phyloP scores from a whole-genome alignment of 1,140 invertebrate species.

The Argopecten irradians region DNA sequence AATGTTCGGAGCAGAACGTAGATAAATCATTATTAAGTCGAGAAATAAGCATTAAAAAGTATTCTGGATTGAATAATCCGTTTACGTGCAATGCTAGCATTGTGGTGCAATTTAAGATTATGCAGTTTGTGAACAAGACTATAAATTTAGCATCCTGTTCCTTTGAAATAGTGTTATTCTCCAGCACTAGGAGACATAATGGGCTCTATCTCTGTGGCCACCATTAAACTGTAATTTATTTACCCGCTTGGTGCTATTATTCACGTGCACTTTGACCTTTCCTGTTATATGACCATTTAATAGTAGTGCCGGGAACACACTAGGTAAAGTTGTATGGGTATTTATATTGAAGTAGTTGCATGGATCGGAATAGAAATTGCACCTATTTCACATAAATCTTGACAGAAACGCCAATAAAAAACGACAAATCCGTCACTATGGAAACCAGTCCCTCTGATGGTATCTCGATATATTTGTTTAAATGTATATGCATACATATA shows the following conservation, averaged over 20 bases:
- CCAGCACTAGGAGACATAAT: background rate
- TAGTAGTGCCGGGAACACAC: background rate
- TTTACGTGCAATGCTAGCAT: background rate
- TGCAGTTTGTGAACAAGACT: background rate
- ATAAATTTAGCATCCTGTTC: background rate
- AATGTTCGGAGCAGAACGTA: background rate
- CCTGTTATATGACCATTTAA: background rate
- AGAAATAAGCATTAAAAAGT: background rate
- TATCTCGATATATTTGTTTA: background rate
- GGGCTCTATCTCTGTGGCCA: background rate
- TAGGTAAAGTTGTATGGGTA: background rate
- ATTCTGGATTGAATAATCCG: background rate
- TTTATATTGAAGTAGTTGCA: background rate
- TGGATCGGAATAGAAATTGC: background rate
- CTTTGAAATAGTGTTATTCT: background rate
- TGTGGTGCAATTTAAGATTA: background rate
- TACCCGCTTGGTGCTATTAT: background rate
- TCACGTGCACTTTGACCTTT: background rate
- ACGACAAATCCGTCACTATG: background rate
- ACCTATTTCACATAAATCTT: background rate
- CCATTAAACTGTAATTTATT: background rate
- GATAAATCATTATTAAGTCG: slow-evolving; percentile 22
- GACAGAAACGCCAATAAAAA: background rate
- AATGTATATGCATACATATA: background rate
- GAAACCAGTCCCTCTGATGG: background rate